A percentile compares a stretch with the other conserved stretches of the same genome.
phyloP scores from a whole-genome alignment of 1,140 invertebrate genomes.

The Periplaneta americana region DNA sequence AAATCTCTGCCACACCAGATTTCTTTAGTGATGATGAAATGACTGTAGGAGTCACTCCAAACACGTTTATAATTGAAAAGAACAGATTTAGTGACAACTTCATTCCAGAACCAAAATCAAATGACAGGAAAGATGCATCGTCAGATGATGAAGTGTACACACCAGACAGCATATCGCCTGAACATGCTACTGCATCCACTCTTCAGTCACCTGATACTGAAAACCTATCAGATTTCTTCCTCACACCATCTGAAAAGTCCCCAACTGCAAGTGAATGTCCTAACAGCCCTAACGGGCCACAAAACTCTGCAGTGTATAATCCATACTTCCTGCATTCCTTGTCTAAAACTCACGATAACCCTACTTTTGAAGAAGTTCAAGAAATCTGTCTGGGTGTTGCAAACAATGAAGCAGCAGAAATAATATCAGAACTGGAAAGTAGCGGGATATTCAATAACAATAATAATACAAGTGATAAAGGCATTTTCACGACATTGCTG shows the following conservation, averaged over 20 bases:
- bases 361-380: slow-evolving; percentile 22
- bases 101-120: not conserved
- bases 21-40: slow-evolving; percentile 25
- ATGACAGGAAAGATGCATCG: not conserved
- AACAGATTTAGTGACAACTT: not conserved
- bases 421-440: slow-evolving; percentile 21
- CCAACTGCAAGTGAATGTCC: not conserved
- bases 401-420: slow-evolving; percentile 26
- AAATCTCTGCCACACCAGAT: not conserved
- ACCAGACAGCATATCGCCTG: slow-evolving; percentile 27
- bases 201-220: slow-evolving; percentile 30
- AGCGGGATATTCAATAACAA: slow-evolving; percentile 16
- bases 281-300: not conserved
- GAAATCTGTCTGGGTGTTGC: slow-evolving; percentile 19
- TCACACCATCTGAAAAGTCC: slow-evolving; percentile 23
- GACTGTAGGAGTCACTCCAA: slow-evolving; percentile 29
- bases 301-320: not conserved
- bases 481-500: not conserved
- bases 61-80: not conserved
- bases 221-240: slow-evolving; percentile 33
- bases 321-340: not conserved
- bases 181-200: slow-evolving; percentile 7
- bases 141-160: slow-evolving; percentile 16
- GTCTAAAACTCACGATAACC: not conserved
- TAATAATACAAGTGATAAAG: not conserved